Base-by-base conservation (phyloP, 2,797 vertebrate species). In the Hybognathus amarus region DNA sequence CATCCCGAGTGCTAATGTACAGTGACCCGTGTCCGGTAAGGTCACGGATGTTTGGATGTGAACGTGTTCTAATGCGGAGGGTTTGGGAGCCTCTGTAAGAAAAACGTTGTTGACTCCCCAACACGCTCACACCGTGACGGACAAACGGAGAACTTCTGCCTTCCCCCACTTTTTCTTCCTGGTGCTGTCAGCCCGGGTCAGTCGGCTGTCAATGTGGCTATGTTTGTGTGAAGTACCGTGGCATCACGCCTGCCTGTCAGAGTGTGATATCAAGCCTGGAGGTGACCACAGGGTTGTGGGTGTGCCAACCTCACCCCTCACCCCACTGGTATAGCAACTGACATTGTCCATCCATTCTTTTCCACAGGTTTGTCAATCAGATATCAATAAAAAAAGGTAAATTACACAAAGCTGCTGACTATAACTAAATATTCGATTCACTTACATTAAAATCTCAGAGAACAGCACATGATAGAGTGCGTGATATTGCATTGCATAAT, bases 11-110 rank as follows among this genome's bases (percentile, higher is more conserved):
- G 42, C 45, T 45, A 73, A 56, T 27, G 75, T 79, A 85, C 90
- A 86, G 88, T 92, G 92, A 94, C 93, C 92, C 90, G 87, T 89
- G 92, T 94, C 92, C 90, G 64, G 77, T 83, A 67, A 88, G 93
- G 92, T 93, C 93, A 93, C 89, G 85, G 77, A 86, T 90, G 89
- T 89, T 89, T 85, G 88, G 87, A 85, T 27, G 83, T 82, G 76
- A 85, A 86, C 85, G 59, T 82, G 79, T 87, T 84, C 77, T 45
- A 33, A 84, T 54, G 38, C 15, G 47, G 67, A 47, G 17, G 64
- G 42, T 82, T 80, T 66, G 40, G 30, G 45, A 56, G 59, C 38
- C 63, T 59, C 64, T 82, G 27, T 33, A 52, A 24, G 59, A 79
- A 80, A 61, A 66, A 50, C 68, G 83, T 64, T 42, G 24, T 67